Evolutionary conservation across 2,888 invertebrate species (phyloP).

Genomic region (Schizaphis graminum): DNA sequence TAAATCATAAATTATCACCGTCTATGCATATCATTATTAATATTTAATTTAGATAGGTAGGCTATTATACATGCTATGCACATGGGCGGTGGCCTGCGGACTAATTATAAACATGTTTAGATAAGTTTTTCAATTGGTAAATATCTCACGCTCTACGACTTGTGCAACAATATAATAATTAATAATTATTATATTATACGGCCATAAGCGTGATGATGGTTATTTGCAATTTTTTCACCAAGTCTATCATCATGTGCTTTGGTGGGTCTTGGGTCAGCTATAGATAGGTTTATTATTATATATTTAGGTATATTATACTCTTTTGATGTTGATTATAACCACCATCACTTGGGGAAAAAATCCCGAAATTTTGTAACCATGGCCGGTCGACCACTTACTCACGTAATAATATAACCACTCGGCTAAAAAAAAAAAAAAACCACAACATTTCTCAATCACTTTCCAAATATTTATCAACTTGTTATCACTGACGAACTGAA

Average conservation of each 20-base stretch:
- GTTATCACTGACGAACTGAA: not conserved
- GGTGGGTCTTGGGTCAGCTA: no score
- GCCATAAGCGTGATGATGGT: not conserved
- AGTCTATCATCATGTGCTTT: no score
- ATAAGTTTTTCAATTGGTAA: not conserved
- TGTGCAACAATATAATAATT: not conserved
- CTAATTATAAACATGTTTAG: conserved; percentile 17
- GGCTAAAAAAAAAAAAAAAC: not conserved
- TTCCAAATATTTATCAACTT: not conserved
- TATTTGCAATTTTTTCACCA: no score
- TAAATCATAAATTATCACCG: not conserved
- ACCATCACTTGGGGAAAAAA: not conserved
- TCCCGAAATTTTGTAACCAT: not conserved
- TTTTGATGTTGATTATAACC: not conserved
- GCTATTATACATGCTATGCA: not conserved
- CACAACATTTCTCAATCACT: not conserved
- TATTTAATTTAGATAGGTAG: conserved; percentile 5
- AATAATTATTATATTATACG: not conserved
- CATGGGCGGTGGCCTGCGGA: conserved; percentile 1
- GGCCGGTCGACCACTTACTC: not conserved
- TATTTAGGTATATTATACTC: not conserved
- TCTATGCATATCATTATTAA: not conserved
- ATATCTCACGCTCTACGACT: not conserved
- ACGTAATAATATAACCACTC: not conserved
- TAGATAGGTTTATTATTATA: no score